These are phyloP conservation scores for Glyphotaelius pellucidus DNA, from an alignment of 2,888 invertebrate genomes.

Conservation along the genomic window DNA sequence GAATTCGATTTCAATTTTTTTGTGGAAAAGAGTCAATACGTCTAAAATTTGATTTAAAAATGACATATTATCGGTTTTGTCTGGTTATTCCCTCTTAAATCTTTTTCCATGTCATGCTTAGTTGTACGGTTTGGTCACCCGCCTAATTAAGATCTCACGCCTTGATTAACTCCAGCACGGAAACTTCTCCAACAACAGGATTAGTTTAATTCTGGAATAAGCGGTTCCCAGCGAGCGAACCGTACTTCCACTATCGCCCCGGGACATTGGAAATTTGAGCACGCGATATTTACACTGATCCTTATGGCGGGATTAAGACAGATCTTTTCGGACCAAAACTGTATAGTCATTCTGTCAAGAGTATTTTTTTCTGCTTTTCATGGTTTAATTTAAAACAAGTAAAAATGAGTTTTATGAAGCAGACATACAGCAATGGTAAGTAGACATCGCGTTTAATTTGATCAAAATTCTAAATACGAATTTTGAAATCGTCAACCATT, in stretches of 20 bases:
- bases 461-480: too few relatives aligned
- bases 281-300: not conserved
- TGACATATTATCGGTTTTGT: too few relatives aligned
- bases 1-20: too few relatives aligned
- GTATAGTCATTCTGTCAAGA: not conserved
- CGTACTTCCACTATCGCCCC: not conserved
- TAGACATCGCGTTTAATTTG: too few relatives aligned
- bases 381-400: not conserved
- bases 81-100: too few relatives aligned
- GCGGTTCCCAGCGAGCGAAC: not conserved
- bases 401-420: not conserved
- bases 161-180: not conserved
- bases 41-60: too few relatives aligned
- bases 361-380: not conserved
- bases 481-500: too few relatives aligned
- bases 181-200: not conserved
- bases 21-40: too few relatives aligned
- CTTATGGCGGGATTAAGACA: not conserved
- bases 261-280: too few relatives aligned
- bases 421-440: too few relatives aligned
- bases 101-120: not conserved
- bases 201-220: conserved; percentile 2
- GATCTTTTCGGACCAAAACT: not conserved
- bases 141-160: not conserved
- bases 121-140: not conserved